Evolutionary conservation across 1,140 invertebrate species (phyloP).

Genomic region (Pseudachorutes palmiensis): DNA sequence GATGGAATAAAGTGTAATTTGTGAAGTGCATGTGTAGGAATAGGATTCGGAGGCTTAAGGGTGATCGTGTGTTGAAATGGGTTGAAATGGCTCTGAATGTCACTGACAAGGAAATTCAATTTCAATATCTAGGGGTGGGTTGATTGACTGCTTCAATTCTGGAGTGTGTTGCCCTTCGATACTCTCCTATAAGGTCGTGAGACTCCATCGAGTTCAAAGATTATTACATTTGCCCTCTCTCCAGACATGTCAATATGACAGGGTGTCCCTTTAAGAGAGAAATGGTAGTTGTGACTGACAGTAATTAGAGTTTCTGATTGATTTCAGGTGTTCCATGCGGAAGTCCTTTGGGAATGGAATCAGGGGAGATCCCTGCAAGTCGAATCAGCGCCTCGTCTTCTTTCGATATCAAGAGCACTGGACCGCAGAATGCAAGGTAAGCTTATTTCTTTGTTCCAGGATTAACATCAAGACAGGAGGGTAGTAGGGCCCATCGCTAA

Average conservation of each 20-base stretch:
- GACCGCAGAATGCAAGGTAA: constrained; percentile 83
- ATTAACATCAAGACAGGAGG: no score
- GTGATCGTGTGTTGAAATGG: not conserved
- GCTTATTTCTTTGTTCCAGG: constrained; percentile 23
- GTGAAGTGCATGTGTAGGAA: not conserved
- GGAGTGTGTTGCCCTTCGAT: not conserved
- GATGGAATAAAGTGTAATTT: not conserved
- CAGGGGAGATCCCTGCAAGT: constrained; percentile 71
- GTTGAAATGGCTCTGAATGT: not conserved
- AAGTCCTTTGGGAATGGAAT: constrained; percentile 79
- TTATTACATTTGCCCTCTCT: not conserved
- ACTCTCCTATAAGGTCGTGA: not conserved
- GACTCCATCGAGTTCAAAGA: not conserved
- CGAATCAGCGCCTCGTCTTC: constrained; percentile 80
- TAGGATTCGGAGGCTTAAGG: not conserved
- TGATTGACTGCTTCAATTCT: not conserved
- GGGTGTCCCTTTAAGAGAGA: no score
- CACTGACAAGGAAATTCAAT: not conserved
- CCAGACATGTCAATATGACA: not conserved
- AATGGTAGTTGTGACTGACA: no score
- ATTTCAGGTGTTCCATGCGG: not conserved
- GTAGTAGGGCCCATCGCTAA: no score
- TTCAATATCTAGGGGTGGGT: not conserved
- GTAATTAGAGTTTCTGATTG: no score
- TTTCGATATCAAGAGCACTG: constrained; percentile 80